Conservation (phyloP, 64 coral and sea anemone species). For the Porites lutea region DNA sequence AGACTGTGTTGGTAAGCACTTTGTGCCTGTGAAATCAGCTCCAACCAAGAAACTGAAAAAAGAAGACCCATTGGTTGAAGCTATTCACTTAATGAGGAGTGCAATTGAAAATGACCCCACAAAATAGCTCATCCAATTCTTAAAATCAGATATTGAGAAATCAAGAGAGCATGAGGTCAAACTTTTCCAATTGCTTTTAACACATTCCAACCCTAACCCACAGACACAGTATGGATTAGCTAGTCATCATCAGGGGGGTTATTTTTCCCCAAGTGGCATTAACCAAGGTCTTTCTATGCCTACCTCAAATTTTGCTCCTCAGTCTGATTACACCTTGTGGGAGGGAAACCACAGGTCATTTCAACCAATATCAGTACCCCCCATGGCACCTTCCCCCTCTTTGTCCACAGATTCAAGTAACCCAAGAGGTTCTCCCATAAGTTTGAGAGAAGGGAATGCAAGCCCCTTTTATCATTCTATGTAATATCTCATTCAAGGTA, state of each 20-base stretch:
- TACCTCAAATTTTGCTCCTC: background rate
- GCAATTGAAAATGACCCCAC: conserved; percentile 63
- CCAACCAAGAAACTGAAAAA: conserved; percentile 61
- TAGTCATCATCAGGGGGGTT: conserved; percentile 13
- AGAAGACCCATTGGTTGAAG: conserved; percentile 63
- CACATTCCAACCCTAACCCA: too few relatives aligned
- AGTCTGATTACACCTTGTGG: conserved; percentile 16
- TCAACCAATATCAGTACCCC: background rate
- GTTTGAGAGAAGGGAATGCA: conserved; percentile 26
- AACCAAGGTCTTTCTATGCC: conserved; percentile 23
- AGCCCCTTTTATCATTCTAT: conserved; percentile 1
- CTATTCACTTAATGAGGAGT: conserved; percentile 38
- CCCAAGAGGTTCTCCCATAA: background rate
- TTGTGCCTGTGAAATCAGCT: conserved; percentile 69
- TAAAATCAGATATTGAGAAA: conserved; percentile 74
- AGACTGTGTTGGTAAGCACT: background rate
- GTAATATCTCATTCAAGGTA: too few relatives aligned
- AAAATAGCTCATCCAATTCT: conserved; percentile 75
- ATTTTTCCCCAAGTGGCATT: background rate
- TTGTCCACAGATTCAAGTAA: background rate
- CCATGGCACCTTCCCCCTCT: conserved; percentile 6
- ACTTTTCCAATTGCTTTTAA: too few relatives aligned
- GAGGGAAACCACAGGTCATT: conserved; percentile 22
- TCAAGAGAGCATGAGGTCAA: too few relatives aligned
- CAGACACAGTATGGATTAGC: too few relatives aligned